Base-by-base conservation (phyloP, 1,140 invertebrate genomes). In the Sminthurides bifidus region DNA sequence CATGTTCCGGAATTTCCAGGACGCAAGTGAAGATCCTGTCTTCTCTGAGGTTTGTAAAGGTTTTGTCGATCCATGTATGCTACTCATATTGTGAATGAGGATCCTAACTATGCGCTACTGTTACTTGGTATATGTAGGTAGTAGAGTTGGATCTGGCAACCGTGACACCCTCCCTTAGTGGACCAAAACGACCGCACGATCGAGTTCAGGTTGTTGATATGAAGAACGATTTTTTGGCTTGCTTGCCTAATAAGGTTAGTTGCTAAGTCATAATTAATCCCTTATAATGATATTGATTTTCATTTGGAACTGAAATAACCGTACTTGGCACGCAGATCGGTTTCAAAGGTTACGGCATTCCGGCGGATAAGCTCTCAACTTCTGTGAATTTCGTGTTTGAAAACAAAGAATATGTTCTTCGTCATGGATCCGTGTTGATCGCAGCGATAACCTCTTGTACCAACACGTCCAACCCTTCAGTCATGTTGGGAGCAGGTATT, bases 361-460 rank as follows among this genome's bases (percentile, higher is more conserved):
- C 78, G 1, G 65, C 74, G 1, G 81, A 84, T 0, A 84, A 85
- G 65, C 66, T 86, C 2, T 66, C 71, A 1, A 71, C 78, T 0
- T 76, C 73, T 10, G 83, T 81, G 0, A 81, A 81, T 59, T 88
- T 98, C 68, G 76, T 81, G 19, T 91, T 76, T 72, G 82, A 90
- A 61, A 85, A 82, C 2, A 76, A 82, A 58, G 81, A 89, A 63
- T 94, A 93, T 68, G 78, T 72, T n/a, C 74, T 98, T 21, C 77
- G 70, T 1, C 93, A 98, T 72, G 93, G 93, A 5, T 92, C 88
- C 1, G 92, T 98, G 10, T 85, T 98, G 17, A 96, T 98, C 64
- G 91, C 92, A 0, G 92, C 94, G 21, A 97, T 98, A 60, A 98
- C 94, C 1, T 91, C 86, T 40, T 98, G 94, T 73, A 98, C 94